These are phyloP conservation scores for Gyrodactylus salaris DNA, from an alignment of 1,140 invertebrate genomes.

Conservation along the genomic window DNA sequence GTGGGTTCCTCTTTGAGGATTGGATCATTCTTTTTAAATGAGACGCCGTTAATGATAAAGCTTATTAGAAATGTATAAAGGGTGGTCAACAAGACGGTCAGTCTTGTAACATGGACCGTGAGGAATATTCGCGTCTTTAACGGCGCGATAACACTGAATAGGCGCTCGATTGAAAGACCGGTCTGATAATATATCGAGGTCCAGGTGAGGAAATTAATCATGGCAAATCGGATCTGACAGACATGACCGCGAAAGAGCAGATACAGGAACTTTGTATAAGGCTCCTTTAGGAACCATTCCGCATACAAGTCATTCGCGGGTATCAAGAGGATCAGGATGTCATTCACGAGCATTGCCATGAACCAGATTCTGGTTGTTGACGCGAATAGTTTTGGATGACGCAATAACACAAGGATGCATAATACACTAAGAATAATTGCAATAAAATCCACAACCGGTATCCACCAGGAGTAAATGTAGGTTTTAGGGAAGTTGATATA, in stretches of 20 bases:
- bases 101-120: neutral
- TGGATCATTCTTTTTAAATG: neutral
- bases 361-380: neutral
- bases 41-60: neutral
- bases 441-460: neutral
- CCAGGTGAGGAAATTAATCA: conserved; percentile 1
- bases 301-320: neutral
- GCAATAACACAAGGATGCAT: neutral
- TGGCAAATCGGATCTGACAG: neutral
- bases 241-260: neutral
- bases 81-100: neutral
- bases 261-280: neutral
- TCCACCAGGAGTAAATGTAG: neutral
- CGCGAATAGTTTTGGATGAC: neutral
- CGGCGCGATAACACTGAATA: neutral
- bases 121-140: neutral
- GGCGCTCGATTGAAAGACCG: neutral
- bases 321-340: conserved; percentile 1
- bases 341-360: neutral
- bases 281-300: neutral
- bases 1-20: neutral
- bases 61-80: neutral
- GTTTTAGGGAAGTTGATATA: neutral
- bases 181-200: neutral
- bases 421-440: neutral